phyloP scores from a whole-genome alignment of 1,140 invertebrate species.

The Stegodyphus mimosarum region DNA sequence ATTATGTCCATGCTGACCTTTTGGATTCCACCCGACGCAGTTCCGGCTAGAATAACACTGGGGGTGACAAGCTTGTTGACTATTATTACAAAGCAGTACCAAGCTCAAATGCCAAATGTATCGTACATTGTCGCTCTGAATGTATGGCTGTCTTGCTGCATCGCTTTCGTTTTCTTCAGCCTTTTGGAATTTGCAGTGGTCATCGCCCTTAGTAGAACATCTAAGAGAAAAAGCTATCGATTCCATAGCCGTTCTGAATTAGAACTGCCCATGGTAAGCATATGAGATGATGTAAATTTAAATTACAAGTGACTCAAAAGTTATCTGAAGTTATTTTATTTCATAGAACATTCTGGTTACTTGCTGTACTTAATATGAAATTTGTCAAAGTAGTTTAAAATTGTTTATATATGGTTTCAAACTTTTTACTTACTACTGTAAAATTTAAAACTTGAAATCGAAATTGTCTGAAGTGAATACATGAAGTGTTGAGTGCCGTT shows the following conservation, averaged over 20 bases:
- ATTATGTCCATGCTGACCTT: conserved; percentile 67
- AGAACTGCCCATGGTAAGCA: background rate
- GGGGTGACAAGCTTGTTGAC: conserved; percentile 53
- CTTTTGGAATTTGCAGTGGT: conserved; percentile 73
- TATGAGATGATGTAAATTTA: too few relatives aligned
- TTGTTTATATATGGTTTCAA: too few relatives aligned
- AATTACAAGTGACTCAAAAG: too few relatives aligned
- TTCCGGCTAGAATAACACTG: conserved; percentile 64
- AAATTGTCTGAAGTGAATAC: too few relatives aligned
- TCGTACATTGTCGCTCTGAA: conserved; percentile 77
- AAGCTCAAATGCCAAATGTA: conserved; percentile 35
- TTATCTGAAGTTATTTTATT: too few relatives aligned
- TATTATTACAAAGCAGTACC: conserved; percentile 57
- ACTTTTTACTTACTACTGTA: too few relatives aligned
- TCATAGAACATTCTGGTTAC: too few relatives aligned
- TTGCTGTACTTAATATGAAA: too few relatives aligned
- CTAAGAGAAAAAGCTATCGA: background rate
- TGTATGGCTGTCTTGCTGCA: conserved; percentile 89
- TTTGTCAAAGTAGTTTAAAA: too few relatives aligned
- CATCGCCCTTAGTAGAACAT: conserved; percentile 17
- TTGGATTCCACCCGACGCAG: conserved; percentile 66
- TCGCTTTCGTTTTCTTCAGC: conserved; percentile 86
- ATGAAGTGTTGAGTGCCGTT: too few relatives aligned
- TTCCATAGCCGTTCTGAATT: too few relatives aligned
- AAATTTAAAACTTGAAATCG: too few relatives aligned